A percentile compares a stretch with the other conserved stretches of the same genome.
Evolutionary conservation across 2,888 invertebrate species (phyloP).

Genomic region (Toxonevra muliebris): DNA sequence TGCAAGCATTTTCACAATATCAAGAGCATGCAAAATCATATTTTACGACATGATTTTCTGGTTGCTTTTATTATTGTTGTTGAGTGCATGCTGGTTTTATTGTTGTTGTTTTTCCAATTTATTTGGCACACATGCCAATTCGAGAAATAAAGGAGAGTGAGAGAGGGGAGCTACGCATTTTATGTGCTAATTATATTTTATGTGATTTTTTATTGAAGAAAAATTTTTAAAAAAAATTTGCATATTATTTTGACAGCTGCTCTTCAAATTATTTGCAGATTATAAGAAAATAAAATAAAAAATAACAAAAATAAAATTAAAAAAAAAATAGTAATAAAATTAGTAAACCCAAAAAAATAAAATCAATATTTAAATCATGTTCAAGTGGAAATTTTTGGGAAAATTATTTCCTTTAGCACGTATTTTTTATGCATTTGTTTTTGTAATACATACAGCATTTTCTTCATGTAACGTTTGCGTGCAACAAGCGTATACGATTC

Average conservation of each 20-base stretch:
- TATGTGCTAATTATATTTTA: background rate
- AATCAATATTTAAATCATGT: background rate
- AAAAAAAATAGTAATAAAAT: background rate
- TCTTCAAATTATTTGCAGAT: background rate
- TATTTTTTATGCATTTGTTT: too few species aligned
- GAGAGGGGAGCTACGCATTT: background rate
- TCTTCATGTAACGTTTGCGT: conserved; percentile 65
- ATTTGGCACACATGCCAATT: too few species aligned
- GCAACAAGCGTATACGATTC: conserved; percentile 65
- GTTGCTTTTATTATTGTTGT: background rate
- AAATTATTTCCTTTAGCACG: too few species aligned
- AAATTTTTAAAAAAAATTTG: background rate
- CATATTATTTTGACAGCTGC: background rate
- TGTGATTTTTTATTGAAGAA: background rate
- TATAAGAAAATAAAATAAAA: too few species aligned
- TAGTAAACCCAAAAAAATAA: background rate
- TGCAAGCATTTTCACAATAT: background rate
- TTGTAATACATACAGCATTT: conserved; percentile 59
- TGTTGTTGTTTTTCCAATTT: too few species aligned
- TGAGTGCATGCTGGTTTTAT: background rate
- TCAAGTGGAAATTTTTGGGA: too few species aligned
- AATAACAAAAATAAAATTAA: background rate
- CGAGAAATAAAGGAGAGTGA: too few species aligned
- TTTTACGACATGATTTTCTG: background rate
- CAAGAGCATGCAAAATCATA: background rate